A percentile compares a stretch with the other conserved stretches of the same genome.
These are phyloP conservation scores for Chymomyza procnemis DNA, from an alignment of 2,888 invertebrate species.

Conservation along the genomic window DNA sequence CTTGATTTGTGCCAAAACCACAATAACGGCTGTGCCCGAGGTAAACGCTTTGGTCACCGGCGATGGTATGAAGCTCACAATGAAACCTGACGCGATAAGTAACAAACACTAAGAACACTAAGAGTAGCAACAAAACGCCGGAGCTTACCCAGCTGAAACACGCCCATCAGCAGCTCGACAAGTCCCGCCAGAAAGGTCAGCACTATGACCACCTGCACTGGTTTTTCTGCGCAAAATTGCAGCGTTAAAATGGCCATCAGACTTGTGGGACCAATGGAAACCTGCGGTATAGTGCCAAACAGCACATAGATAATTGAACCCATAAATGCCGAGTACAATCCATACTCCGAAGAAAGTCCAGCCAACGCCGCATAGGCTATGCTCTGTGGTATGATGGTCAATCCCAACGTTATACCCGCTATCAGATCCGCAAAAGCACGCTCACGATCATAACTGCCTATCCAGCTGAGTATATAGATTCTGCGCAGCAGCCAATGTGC, in stretches of 20 bases:
- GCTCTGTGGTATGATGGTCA: slow-evolving; percentile 95
- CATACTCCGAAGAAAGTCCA: slow-evolving; percentile 91
- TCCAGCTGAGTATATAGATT: slow-evolving; percentile 83
- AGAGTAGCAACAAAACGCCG: not conserved
- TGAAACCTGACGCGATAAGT: slow-evolving; percentile 84
- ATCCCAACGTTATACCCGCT: slow-evolving; percentile 92
- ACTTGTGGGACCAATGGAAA: slow-evolving; percentile 95
- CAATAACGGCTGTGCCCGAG: slow-evolving; percentile 89
- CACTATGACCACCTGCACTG: slow-evolving; percentile 86
- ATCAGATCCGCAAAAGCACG: slow-evolving; percentile 88
- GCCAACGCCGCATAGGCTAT: slow-evolving; percentile 94
- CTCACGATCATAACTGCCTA: slow-evolving; percentile 84
- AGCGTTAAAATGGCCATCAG: slow-evolving; percentile 92
- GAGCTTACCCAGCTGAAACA: slow-evolving; percentile 87
- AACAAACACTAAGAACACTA: not conserved
- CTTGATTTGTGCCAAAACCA: slow-evolving; percentile 86
- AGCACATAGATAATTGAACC: slow-evolving; percentile 92
- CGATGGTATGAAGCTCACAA: slow-evolving; percentile 90
- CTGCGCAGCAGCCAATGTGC: slow-evolving; percentile 74
- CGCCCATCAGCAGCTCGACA: slow-evolving; percentile 88
- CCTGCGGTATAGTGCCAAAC: slow-evolving; percentile 92
- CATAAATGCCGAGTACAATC: slow-evolving; percentile 94
- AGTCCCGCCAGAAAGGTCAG: slow-evolving; percentile 88
- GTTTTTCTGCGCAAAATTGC: slow-evolving; percentile 85
- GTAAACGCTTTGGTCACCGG: slow-evolving; percentile 92